Conservation (phyloP, 2,113 vertebrate genomes). For the Megaceryle maxima region DNA sequence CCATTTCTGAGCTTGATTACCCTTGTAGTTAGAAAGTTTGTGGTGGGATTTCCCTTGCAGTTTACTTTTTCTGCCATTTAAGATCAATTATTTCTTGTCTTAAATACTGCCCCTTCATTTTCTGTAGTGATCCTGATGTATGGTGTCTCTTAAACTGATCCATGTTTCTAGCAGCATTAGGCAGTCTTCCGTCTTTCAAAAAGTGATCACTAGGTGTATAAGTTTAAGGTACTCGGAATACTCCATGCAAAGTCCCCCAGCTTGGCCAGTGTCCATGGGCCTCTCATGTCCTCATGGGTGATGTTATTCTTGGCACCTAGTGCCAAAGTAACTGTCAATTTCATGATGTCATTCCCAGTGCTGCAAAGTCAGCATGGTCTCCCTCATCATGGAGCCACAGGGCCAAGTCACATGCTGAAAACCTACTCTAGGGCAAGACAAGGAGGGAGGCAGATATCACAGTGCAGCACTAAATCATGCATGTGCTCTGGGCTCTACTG, state of each 20-base stretch:
- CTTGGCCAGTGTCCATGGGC: fast-evolving
- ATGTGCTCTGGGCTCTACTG: fast-evolving
- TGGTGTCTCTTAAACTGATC: neutral
- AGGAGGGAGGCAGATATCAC: neutral
- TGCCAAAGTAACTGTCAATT: neutral
- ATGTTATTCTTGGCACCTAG: neutral
- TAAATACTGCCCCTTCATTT: neutral
- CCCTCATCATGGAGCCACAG: neutral
- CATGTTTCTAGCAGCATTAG: neutral
- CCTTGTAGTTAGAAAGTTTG: neutral
- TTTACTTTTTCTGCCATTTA: neutral
- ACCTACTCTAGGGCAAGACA: neutral
- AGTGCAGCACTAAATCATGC: neutral
- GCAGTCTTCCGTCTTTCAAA: neutral
- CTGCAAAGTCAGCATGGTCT: neutral
- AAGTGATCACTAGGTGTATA: neutral
- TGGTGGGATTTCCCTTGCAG: neutral
- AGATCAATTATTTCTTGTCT: neutral
- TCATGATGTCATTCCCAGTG: neutral
- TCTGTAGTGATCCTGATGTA: neutral
- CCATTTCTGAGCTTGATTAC: neutral
- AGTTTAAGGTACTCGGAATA: neutral
- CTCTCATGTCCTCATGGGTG: neutral
- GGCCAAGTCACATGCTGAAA: neutral
- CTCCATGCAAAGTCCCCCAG: neutral